Base-by-base conservation (phyloP, 2,888 invertebrate species). In the Physocephala rufipes region DNA sequence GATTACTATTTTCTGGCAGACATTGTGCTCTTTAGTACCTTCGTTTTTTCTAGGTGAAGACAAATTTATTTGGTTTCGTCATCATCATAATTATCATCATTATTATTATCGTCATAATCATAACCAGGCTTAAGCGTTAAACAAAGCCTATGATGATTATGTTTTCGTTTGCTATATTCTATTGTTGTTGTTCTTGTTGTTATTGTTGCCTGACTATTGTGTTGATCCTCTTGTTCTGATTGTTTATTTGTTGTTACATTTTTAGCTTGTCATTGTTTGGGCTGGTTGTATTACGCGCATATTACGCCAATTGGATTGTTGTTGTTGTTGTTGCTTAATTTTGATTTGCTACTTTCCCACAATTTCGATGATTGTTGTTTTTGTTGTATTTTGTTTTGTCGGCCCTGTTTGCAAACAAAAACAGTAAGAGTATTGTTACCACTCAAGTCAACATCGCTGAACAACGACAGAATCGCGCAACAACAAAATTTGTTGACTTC, bases 391-490 rank as follows among this genome's bases (percentile, higher is more conserved):
- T n/a, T n/a, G n/a, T n/a, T n/a, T 30, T 28, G 45, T 61, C 51
- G 61, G 36, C 62, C 49, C 68, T 49, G 51, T 62, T 68, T 62
- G 68, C 36, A 62, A 61, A 62, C 68, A 68, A 68, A 68, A 58
- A 36, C 49, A 26, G 36, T 7, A 36, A 36, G 36, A 15, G 36
- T 16, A 51, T 68, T 68, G 68, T 68, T 68, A n/a, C 58, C 68
- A 68, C 61, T 68, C 51, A 19, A 62, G 68, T 68, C 68, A 68
- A 68, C 68, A 68, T 47, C 68, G 58, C 47, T 36, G 36, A 36
- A 36, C 36, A 36, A 36, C 36, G 4, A 9, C 65, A 19, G 45
- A 43, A 24, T 19, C 65, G 51, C 15, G 24, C 59, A 65, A 19
- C 16, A 55, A 24, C 24, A 62, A 47, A 43, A 51, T 68, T 12